A percentile compares a stretch with the other conserved stretches of the same genome.
These are phyloP conservation scores for Periophthalmus magnuspinnatus DNA, from an alignment of 2,797 vertebrate genomes.

Conservation along the genomic window DNA sequence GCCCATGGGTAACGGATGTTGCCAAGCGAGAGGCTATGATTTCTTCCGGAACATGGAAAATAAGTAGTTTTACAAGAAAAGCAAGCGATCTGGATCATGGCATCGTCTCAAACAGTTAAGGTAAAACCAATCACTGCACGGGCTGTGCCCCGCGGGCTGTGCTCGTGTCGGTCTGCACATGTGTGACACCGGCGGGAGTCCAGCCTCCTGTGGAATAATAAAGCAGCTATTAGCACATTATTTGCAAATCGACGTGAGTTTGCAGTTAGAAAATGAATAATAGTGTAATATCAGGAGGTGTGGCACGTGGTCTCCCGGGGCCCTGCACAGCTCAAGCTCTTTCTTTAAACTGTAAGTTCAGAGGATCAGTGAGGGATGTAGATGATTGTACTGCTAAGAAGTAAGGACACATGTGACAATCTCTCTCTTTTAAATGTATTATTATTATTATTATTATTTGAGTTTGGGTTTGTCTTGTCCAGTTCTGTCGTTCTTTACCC, in stretches of 20 bases:
- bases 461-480: no score
- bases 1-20: slow-evolving; percentile 24
- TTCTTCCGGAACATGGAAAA: no score
- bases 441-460: no score
- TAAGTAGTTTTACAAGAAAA: slow-evolving; percentile 4
- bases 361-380: not conserved
- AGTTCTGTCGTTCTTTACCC: no score
- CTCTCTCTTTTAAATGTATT: no score
- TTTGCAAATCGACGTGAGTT: not conserved
- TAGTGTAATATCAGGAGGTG: not conserved
- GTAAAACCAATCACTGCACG: slow-evolving; percentile 34
- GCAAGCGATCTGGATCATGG: slow-evolving; percentile 45
- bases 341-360: not conserved
- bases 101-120: slow-evolving; percentile 61
- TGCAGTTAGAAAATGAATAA: not conserved
- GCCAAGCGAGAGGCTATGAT: no score
- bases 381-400: no score
- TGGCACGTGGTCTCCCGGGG: slow-evolving; percentile 2
- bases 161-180: not conserved
- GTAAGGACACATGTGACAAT: no score
- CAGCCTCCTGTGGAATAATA: not conserved
- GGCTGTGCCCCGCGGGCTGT: rapidly evolving
- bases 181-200: no score
- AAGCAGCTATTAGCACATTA: not conserved
- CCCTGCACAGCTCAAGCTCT: not conserved